phyloP scores from a whole-genome alignment of 2,113 vertebrate species.

The Pituophis catenifer region DNA sequence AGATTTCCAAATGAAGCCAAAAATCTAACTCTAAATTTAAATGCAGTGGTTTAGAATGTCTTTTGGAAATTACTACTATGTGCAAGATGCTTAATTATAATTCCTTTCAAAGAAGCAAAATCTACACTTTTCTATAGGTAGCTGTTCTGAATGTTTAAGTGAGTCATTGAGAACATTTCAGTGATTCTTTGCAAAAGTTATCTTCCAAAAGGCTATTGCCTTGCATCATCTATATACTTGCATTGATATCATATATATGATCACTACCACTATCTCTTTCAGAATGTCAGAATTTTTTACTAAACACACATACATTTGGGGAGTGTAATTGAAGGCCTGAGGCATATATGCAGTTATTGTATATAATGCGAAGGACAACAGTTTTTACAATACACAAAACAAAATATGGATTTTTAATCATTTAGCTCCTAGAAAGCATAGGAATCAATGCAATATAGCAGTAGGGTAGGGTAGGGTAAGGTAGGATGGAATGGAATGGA shows the following conservation, averaged over 20 bases:
- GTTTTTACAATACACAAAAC: neutral
- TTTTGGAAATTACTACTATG: neutral
- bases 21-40: neutral
- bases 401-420: neutral
- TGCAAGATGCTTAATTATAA: neutral
- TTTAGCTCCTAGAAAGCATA: neutral
- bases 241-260: too few relatives aligned
- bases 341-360: neutral
- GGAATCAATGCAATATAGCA: neutral
- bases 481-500: too few relatives aligned
- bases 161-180: neutral
- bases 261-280: neutral
- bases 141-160: neutral
- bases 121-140: neutral
- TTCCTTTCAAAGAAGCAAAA: neutral
- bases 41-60: neutral
- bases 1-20: neutral
- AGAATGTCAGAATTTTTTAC: neutral
- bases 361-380: neutral
- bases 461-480: too few relatives aligned
- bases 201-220: too few relatives aligned
- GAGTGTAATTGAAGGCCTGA: neutral
- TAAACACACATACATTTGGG: neutral
- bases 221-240: too few relatives aligned
- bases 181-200: too few relatives aligned